These are phyloP conservation scores for Pteruthius melanotis DNA, from an alignment of 2,113 vertebrate species.

Conservation along the genomic window DNA sequence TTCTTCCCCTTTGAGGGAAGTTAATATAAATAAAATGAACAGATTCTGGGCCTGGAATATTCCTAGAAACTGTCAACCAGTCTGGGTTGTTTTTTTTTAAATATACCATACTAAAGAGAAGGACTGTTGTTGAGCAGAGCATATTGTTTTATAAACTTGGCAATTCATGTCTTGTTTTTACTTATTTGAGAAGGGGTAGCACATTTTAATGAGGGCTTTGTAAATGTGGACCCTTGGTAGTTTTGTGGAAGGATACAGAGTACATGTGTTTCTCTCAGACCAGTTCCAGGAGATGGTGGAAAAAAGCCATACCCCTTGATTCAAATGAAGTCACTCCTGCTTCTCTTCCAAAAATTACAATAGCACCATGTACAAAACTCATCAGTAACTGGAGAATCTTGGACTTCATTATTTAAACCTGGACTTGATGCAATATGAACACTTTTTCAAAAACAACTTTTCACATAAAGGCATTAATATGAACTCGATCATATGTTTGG, in stretches of 20 bases:
- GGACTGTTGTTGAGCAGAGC: neutral
- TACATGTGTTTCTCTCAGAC: neutral
- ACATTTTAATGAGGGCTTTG: neutral
- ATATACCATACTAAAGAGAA: neutral
- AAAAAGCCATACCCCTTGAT: slow-evolving; percentile 27
- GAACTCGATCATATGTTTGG: neutral
- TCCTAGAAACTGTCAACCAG: neutral
- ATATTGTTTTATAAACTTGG: neutral
- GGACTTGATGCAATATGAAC: slow-evolving; percentile 7
- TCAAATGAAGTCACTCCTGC: slow-evolving; percentile 47
- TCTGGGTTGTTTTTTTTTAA: neutral
- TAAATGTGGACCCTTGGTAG: neutral
- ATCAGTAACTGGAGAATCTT: slow-evolving; percentile 59
- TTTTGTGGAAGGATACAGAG: neutral
- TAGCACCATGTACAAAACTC: slow-evolving; percentile 45
- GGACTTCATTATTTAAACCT: slow-evolving; percentile 40
- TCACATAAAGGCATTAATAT: slow-evolving; percentile 37
- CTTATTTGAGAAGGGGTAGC: slow-evolving; percentile 2
- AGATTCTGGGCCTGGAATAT: neutral
- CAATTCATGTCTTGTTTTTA: neutral
- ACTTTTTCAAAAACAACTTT: neutral
- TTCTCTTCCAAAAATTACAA: slow-evolving; percentile 59
- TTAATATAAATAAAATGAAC: neutral
- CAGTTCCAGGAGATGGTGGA: slow-evolving; percentile 13
- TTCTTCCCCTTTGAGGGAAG: neutral